These are phyloP conservation scores for Cryptotermes secundus DNA, from an alignment of 1,140 invertebrate genomes.

Conservation along the genomic window DNA sequence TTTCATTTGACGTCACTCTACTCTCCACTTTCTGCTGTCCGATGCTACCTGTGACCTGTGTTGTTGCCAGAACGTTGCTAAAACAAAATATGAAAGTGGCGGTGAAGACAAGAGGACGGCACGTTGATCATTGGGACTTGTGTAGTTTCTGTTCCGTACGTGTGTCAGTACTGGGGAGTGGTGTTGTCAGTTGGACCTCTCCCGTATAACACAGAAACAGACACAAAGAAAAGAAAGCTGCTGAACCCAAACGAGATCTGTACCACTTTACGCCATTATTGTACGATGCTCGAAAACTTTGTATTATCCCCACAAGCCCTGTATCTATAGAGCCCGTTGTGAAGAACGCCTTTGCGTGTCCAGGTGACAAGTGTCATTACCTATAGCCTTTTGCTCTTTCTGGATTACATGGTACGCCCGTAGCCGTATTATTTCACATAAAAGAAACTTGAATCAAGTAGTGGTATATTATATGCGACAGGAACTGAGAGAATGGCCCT, in stretches of 20 bases:
- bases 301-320: slow-evolving; percentile 4
- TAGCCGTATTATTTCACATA: slow-evolving; percentile 16
- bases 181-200: neutral
- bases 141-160: neutral
- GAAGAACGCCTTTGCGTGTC: slow-evolving; percentile 7
- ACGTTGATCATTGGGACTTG: neutral
- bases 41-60: too few species aligned
- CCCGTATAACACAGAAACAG: slow-evolving; percentile 2
- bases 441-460: slow-evolving; percentile 17
- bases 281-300: neutral
- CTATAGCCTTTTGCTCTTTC: slow-evolving; percentile 13
- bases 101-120: too few species aligned
- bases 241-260: slow-evolving; percentile 1
- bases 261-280: slow-evolving; percentile 14
- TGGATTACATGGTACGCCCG: neutral
- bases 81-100: too few species aligned
- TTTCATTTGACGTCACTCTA: too few species aligned
- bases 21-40: too few species aligned
- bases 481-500: neutral
- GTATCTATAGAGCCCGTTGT: neutral
- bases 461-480: slow-evolving; percentile 16
- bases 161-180: neutral
- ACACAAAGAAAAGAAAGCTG: neutral
- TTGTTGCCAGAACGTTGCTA: too few species aligned
- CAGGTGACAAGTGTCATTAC: slow-evolving; percentile 18